Evolutionary conservation across 2,888 invertebrate genomes (phyloP).

Genomic region (Andricus quercusramuli): DNA sequence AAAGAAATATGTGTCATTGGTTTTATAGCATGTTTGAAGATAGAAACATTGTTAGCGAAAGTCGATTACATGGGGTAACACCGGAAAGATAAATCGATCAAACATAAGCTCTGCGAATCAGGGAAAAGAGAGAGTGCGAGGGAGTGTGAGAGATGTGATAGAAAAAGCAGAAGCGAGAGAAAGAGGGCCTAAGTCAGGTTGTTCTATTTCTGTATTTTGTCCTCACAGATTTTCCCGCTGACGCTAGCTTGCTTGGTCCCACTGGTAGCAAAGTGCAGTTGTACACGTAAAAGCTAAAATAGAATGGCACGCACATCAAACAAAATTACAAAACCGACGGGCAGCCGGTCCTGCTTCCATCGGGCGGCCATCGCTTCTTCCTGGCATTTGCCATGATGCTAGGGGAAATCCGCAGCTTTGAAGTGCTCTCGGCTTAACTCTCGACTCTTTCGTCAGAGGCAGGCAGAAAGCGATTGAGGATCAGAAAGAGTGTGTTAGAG

Average conservation of each 20-base stretch:
- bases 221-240: slow-evolving; percentile 65
- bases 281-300: slow-evolving; percentile 70
- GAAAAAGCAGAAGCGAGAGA: slow-evolving; percentile 43
- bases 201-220: slow-evolving; percentile 71
- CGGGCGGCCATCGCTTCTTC: slow-evolving; percentile 39
- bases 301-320: slow-evolving; percentile 69
- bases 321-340: slow-evolving; percentile 62
- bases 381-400: slow-evolving; percentile 31
- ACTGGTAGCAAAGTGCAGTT: slow-evolving; percentile 63
- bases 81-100: slow-evolving; percentile 47
- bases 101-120: slow-evolving; percentile 18
- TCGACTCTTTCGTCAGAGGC: neutral
- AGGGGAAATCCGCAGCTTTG: slow-evolving; percentile 35
- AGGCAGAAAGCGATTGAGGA: neutral
- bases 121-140: slow-evolving; percentile 21
- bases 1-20: neutral
- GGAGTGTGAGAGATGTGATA: neutral
- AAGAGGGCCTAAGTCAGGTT: slow-evolving; percentile 45
- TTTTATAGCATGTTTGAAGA: slow-evolving; percentile 3
- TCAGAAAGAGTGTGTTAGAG: neutral
- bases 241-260: slow-evolving; percentile 48
- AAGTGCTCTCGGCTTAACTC: neutral
- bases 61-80: slow-evolving; percentile 48
- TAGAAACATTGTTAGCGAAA: slow-evolving; percentile 41
- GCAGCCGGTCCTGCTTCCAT: slow-evolving; percentile 45